Base-by-base conservation (phyloP, 1,140 invertebrate species). In the Pseudomyrmex gracilis region DNA sequence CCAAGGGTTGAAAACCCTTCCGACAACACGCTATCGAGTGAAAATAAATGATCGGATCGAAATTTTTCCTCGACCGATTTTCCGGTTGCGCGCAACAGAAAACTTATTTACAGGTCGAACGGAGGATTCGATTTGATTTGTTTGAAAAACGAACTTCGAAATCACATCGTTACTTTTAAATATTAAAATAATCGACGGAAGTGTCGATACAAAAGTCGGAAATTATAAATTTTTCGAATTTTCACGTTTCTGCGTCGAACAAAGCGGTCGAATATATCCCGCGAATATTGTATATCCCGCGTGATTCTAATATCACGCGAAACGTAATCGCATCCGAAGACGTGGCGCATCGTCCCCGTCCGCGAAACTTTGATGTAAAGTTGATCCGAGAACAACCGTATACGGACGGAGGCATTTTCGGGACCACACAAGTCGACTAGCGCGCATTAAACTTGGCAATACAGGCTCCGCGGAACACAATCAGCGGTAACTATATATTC, bases 401-500 rank as follows among this genome's bases (percentile, higher is more conserved):
- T n/a, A n/a, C n/a, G 49, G 20, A 66, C 15, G 45, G 80, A 64
- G 24, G 68, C 66, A 57, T 63, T 66, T 87, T 87, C 76, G 68
- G 70, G 90, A 92, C 90, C 91, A 92, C 90, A 91, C 90, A 91
- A 58, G 90, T 89, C 73, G 61, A 78, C 53, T 61, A 4, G 55
- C 24, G 55, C 67, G 45, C 74, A 91, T 92, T 91, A 90, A 86
- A 83, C 90, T 91, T 89, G 90, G 86, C 85, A 90, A 34, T 91
- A 88, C 83, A 86, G 90, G 85, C 66, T 89, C 45, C 73, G 71
- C 82, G 63, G 86, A 17, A 90, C 85, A 90, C 85, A 90, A 91
- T 89, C 90, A 89, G 83, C 85, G 86, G 90, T 91, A 91, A 92
- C 84, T 83, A 82, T 90, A 90, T 91, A 92, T 92, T 92, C 91